Evolutionary conservation across 2,797 vertebrate species (phyloP).

Genomic region (Anabas testudineus): DNA sequence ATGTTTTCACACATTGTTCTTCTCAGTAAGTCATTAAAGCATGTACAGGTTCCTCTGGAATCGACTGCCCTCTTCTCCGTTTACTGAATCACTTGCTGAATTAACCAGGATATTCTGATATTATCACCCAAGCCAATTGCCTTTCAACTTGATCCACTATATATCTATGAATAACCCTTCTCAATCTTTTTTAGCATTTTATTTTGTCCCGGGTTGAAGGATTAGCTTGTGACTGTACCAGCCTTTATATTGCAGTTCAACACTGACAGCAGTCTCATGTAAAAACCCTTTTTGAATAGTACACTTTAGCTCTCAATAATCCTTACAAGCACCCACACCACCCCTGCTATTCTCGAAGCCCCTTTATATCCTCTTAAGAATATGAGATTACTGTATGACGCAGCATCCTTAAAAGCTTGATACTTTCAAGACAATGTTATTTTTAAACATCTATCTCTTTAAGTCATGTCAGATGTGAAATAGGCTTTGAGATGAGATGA

Average conservation of each 20-base stretch:
- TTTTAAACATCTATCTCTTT: slow-evolving; percentile 29
- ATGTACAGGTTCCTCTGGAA: no score
- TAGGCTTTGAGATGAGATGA: slow-evolving; percentile 26
- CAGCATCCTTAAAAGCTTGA: slow-evolving; percentile 6
- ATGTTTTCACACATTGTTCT: no score
- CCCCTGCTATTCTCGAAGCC: slow-evolving; percentile 25
- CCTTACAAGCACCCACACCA: slow-evolving; percentile 16
- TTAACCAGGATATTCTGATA: no score
- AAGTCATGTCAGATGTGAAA: slow-evolving; percentile 41
- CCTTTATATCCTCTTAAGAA: slow-evolving; percentile 39
- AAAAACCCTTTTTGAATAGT: slow-evolving; percentile 15
- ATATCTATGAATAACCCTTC: background rate
- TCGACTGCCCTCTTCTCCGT: no score
- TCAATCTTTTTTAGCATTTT: background rate
- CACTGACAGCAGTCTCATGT: slow-evolving; percentile 1
- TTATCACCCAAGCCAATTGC: no score
- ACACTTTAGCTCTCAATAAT: slow-evolving; percentile 22
- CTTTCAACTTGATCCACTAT: no score
- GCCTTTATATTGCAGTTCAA: background rate
- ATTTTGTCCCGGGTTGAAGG: background rate
- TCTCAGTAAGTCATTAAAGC: no score
- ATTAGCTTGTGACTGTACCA: slow-evolving; percentile 15
- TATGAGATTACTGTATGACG: slow-evolving; percentile 43
- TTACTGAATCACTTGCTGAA: no score
- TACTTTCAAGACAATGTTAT: slow-evolving; percentile 46